phyloP scores from a whole-genome alignment of 2,888 invertebrate species.

The Aleiodes testaceus region DNA sequence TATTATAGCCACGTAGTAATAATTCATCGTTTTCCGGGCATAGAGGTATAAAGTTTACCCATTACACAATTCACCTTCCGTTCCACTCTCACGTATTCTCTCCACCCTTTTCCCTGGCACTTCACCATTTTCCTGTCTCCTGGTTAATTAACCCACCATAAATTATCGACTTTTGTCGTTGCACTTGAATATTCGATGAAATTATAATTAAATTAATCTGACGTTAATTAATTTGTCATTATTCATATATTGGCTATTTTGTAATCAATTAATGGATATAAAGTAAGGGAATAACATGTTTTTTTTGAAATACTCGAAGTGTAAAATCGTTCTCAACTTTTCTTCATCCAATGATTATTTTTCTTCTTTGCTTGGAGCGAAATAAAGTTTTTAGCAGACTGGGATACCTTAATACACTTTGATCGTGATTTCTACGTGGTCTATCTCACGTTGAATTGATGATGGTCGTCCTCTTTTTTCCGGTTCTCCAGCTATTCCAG shows the following conservation, averaged over 20 bases:
- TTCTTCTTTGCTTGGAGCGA: neutral
- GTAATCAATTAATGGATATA: neutral
- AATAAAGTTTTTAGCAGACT: constrained; percentile 18
- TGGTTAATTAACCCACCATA: constrained; percentile 25
- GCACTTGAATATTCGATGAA: neutral
- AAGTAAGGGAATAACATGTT: neutral
- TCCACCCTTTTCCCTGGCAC: neutral
- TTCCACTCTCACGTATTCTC: constrained; percentile 7
- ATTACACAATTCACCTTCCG: constrained; percentile 24
- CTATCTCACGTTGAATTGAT: constrained; percentile 42
- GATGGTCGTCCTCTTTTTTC: constrained; percentile 35
- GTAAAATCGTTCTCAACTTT: neutral
- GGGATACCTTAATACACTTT: constrained; percentile 25
- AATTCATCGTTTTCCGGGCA: constrained; percentile 25
- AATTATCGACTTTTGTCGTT: constrained; percentile 22
- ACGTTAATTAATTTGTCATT: constrained; percentile 9
- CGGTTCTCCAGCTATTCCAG: constrained; percentile 22
- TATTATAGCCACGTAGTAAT: constrained; percentile 18
- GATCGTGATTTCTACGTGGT: constrained; percentile 26
- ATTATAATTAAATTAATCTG: constrained; percentile 1
- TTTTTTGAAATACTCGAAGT: neutral
- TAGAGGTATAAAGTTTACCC: constrained; percentile 29
- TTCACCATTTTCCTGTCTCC: constrained; percentile 19
- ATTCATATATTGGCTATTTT: neutral
- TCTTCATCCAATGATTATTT: neutral